Conservation (phyloP, 1,140 invertebrate genomes). For the Metaphire vulgaris region DNA sequence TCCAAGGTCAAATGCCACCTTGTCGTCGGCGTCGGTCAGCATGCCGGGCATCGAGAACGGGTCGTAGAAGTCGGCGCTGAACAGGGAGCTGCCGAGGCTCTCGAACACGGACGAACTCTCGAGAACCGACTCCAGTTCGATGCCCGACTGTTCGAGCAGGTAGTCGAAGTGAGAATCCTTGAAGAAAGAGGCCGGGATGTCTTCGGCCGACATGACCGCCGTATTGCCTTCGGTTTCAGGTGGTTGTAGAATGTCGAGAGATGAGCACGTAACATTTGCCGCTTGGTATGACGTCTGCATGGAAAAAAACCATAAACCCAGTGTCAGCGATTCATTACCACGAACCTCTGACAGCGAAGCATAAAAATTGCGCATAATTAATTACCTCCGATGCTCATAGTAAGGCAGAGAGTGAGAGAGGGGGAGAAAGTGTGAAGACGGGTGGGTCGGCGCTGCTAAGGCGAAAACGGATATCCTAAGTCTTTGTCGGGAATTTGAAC, state of each 20-base stretch:
- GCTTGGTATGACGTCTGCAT: neutral
- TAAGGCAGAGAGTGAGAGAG: slow-evolving; percentile 13
- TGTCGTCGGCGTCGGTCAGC: neutral
- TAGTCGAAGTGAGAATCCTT: neutral
- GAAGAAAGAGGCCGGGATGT: neutral
- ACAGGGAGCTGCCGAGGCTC: neutral
- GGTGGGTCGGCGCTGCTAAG: neutral
- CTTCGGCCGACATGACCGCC: neutral
- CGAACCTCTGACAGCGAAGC: neutral
- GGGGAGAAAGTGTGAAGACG: slow-evolving; percentile 15
- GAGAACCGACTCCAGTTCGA: neutral
- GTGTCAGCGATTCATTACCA: neutral
- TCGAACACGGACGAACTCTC: neutral
- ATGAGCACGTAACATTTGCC: neutral
- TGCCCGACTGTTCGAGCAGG: neutral
- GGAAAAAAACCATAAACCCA: too few relatives aligned
- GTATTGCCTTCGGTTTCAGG: neutral
- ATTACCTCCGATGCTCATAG: too few relatives aligned
- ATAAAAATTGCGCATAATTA: too few relatives aligned
- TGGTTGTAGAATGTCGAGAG: neutral
- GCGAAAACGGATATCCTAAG: neutral
- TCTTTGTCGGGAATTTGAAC: too few relatives aligned
- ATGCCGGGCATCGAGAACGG: neutral
- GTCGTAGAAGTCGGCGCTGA: neutral
- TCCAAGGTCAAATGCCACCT: neutral